A percentile compares a stretch with the other conserved stretches of the same genome.
These are phyloP conservation scores for Diadema setosum DNA, from an alignment of 35 echinoderm and acorn worm genomes.

Conservation along the genomic window DNA sequence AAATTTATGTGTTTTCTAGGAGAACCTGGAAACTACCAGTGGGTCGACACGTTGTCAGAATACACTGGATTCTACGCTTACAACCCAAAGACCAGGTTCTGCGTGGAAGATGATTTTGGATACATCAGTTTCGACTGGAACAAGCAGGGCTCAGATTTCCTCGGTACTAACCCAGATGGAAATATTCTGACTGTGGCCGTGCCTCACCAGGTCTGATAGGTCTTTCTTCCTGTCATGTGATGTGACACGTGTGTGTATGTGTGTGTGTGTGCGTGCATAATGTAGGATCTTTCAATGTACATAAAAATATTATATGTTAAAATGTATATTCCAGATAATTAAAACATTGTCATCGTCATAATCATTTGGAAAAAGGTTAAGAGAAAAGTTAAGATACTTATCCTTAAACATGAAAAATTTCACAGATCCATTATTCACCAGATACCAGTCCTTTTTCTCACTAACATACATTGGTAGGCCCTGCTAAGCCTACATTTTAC, in stretches of 20 bases:
- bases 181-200: conserved; percentile 55
- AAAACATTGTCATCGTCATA: too few relatives aligned
- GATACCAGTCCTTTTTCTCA: too few relatives aligned
- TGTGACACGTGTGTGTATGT: background rate
- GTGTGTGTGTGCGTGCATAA: background rate
- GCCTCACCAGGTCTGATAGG: conserved; percentile 75
- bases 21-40: conserved; percentile 31
- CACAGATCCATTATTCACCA: too few relatives aligned
- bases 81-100: conserved; percentile 74
- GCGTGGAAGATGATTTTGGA: conserved; percentile 45
- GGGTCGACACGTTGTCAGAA: background rate
- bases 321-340: too few relatives aligned
- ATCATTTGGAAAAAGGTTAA: too few relatives aligned
- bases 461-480: too few relatives aligned
- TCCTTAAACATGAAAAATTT: too few relatives aligned
- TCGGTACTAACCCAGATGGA: conserved; percentile 24
- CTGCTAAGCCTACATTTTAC: too few relatives aligned
- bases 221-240: background rate
- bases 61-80: conserved; percentile 74
- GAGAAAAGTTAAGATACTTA: too few relatives aligned
- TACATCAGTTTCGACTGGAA: conserved; percentile 94
- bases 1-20: background rate
- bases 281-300: too few relatives aligned
- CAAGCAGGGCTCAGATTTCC: conserved; percentile 35
- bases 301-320: too few relatives aligned